Evolutionary conservation across 2,888 invertebrate species (phyloP), one percentile per base, ranked within the genome.

Genomic region (Nephrotoma appendiculata): DNA sequence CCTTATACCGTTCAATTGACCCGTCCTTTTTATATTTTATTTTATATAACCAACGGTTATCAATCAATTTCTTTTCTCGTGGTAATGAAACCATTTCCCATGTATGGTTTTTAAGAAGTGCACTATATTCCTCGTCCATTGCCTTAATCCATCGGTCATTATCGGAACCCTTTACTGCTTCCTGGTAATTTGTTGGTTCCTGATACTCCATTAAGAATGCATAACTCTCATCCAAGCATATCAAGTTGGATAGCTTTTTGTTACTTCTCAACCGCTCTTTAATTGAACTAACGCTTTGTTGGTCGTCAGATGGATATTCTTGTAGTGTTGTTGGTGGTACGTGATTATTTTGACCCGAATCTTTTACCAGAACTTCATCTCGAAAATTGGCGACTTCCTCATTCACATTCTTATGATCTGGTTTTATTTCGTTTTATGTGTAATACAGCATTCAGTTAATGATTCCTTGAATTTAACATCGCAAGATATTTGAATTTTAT

Each of bases 1-100:
- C 88, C 57, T 88, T 88, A 31, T 87, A 88, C 0, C 87, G 42
- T 52, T 87, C 85, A 19, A 87, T 12, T 19, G 19, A 44, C n/a
- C 86, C 86, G 15, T 86, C 19, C 7, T 71, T 12, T n/a, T 86
- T 19, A 11, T 11, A 6, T 86, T 87, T 87, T 15, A 86, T 19
- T 57, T 87, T 87, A 45, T 83, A 87, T 19, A 87, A 86, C 87
- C 87, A 87, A 48, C 48, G 12, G 31, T 87, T 86, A 44, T 85
- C 57, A 1, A 86, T 48, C 6, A 85, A 19, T 4, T 45, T 85
- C 15, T 7, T n/a, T 41, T 41, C 19, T 7, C n/a, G 6, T 6
- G 85, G 85, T 31, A 31, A 7, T 7, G 84, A 52, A 19, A 44
- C 41, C 2, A 86, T 11, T 6, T 31, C 31, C 86, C 86, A 86